Percentiles rank a stretch among this genome's conserved stretches.
Conservation (phyloP, 2,888 invertebrate species). For the Euplexia lucipara region DNA sequence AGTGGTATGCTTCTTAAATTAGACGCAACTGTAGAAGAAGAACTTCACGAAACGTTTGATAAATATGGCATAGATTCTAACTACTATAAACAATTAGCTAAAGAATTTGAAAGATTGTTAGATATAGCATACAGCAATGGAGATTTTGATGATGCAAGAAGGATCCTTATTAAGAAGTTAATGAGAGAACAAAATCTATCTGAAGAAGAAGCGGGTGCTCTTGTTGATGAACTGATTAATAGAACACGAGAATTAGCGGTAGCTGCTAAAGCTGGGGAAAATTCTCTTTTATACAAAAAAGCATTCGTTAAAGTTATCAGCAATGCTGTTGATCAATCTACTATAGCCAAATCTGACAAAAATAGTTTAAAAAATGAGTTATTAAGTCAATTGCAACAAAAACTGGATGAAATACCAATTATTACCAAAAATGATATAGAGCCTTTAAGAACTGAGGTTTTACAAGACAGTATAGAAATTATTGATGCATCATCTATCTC, state of each 20-base stretch:
- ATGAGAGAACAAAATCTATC: constrained; percentile 24
- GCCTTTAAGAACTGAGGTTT: constrained; percentile 7
- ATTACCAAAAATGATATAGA: constrained; percentile 8
- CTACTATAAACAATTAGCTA: background rate
- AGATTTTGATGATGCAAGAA: constrained; percentile 19
- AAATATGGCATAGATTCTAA: constrained; percentile 8
- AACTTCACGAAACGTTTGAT: background rate
- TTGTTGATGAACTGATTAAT: constrained; percentile 15
- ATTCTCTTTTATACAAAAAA: constrained; percentile 23
- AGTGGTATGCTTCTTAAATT: too few species aligned
- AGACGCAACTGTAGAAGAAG: too few species aligned
- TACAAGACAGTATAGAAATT: constrained; percentile 8
- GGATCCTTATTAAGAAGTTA: constrained; percentile 18
- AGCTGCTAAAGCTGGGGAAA: constrained; percentile 3
- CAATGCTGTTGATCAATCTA: constrained; percentile 19
- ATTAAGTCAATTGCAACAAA: constrained; percentile 7
- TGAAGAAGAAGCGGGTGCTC: constrained; percentile 14
- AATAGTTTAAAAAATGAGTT: constrained; percentile 22
- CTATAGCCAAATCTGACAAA: constrained; percentile 23
- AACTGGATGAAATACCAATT: constrained; percentile 10
- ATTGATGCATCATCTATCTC: constrained; percentile 13
- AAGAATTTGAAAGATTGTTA: constrained; percentile 17
- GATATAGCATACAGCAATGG: background rate
- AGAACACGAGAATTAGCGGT: constrained; percentile 10
- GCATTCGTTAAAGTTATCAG: constrained; percentile 41